Evolutionary conservation across 2,797 vertebrate species (phyloP).

Genomic region (Paguma larvata): DNA sequence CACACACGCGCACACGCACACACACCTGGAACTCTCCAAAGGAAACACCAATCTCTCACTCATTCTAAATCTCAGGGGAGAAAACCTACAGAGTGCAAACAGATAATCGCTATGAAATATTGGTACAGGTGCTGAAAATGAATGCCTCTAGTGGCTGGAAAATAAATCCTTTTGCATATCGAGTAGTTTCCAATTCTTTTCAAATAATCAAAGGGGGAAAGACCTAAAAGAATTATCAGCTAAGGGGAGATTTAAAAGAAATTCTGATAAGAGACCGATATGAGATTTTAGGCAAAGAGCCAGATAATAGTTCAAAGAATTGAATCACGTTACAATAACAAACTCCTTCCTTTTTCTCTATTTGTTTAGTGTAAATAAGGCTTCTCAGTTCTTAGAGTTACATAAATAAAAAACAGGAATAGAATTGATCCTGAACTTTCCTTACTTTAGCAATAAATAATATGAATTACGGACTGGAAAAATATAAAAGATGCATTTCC

Average conservation of each 20-base stretch:
- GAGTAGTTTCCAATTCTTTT: not conserved
- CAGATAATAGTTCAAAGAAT: not conserved
- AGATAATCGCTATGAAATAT: not conserved
- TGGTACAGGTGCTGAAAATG: not conserved
- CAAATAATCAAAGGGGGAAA: not conserved
- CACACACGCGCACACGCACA: not conserved
- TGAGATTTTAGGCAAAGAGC: not conserved
- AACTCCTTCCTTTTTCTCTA: not conserved
- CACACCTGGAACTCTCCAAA: not conserved
- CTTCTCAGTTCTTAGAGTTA: not conserved
- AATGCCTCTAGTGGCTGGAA: not conserved
- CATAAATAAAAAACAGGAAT: not conserved
- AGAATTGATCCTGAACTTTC: not conserved
- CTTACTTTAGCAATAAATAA: constrained; percentile 34
- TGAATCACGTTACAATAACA: not conserved
- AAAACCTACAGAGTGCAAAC: not conserved
- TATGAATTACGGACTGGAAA: not conserved
- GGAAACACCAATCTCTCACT: not conserved
- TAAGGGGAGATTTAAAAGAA: constrained; percentile 39
- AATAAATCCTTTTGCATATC: not conserved
- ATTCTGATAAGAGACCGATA: not conserved
- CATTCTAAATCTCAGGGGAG: not conserved
- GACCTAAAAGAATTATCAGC: not conserved
- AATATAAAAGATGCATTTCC: not conserved
- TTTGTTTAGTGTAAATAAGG: not conserved